Percentiles rank a stretch among this genome's conserved stretches.
Evolutionary conservation across 2,888 invertebrate species (phyloP).

Genomic region (Dicyrtomina minuta): DNA sequence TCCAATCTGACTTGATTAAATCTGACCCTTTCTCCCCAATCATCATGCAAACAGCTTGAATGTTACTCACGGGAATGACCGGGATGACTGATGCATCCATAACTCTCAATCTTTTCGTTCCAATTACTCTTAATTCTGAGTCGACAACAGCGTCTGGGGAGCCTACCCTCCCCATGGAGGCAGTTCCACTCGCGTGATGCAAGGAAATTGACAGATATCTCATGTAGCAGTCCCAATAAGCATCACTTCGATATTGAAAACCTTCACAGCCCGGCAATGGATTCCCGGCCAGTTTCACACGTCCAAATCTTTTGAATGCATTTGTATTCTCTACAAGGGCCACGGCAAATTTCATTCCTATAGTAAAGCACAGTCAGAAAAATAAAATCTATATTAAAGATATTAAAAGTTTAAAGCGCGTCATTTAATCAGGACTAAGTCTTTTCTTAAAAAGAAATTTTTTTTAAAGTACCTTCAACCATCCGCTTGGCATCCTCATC

Average conservation of each 20-base stretch:
- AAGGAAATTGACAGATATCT: background rate
- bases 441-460: too few species aligned
- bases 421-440: too few species aligned
- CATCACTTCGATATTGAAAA: background rate
- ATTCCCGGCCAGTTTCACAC: background rate
- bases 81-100: constrained; percentile 7
- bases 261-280: constrained; percentile 1
- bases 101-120: background rate
- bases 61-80: background rate
- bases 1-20: background rate
- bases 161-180: background rate
- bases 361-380: too few species aligned
- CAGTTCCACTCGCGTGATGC: background rate
- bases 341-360: background rate
- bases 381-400: too few species aligned
- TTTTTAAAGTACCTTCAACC: constrained; percentile 29
- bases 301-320: background rate
- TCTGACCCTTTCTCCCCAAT: constrained; percentile 5
- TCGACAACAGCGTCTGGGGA: background rate
- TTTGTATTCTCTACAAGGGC: background rate
- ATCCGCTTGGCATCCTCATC: constrained; percentile 2
- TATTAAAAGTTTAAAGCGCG: too few species aligned
- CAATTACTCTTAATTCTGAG: constrained; percentile 2
- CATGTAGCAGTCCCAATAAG: constrained; percentile 21
- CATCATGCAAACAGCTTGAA: constrained; percentile 8